Evolutionary conservation across 1,140 invertebrate species (phyloP), one percentile per base, ranked within the genome.

Genomic region (Cephus cinctus): DNA sequence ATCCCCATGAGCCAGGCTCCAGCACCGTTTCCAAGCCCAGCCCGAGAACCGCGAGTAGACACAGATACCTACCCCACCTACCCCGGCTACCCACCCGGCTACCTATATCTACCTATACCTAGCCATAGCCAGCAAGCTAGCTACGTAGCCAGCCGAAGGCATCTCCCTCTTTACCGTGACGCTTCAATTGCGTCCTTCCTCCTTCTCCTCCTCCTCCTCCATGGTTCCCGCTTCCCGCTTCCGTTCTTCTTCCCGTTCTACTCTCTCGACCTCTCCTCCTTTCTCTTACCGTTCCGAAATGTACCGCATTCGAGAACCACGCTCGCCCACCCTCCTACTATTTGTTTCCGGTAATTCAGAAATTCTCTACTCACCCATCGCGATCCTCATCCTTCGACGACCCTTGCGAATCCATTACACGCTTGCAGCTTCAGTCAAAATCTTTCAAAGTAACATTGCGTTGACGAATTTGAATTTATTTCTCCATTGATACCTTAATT

Each of bases 261-360:
- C n/a, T n/a, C 3, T 36, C 34, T 36, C 2, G 5, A 14, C 34
- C 12, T 11, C 9, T 36, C 34, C 15, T 36, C 34, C 8, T 12
- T 14, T 36, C 15, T 11, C 8, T 12, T 30, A 9, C 12, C 12
- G 9, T 9, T 9, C 12, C 27, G 27, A 2, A 11, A 11, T 12
- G 9, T 30, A 12, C 27, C 27, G 27, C 34, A 12, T 18, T 18
- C 34, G 34, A 15, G 14, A n/a, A n/a, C n/a, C n/a, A 11, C 11
- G 8, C 27, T 12, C 27, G 27, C 27, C 27, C 12, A 11, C n/a
- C 11, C n/a, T 9, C 16, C 16, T 9, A 40, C 43, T 66, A 59
- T 72, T 71, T 69, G 58, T 63, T 72, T 65, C 50, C 43, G 41
- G 34, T 61, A 63, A 67, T 67, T 65, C 49, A 54, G 47, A 54